Base-by-base conservation (phyloP, 2,888 invertebrate genomes). In the Aspidiotus rigidus region DNA sequence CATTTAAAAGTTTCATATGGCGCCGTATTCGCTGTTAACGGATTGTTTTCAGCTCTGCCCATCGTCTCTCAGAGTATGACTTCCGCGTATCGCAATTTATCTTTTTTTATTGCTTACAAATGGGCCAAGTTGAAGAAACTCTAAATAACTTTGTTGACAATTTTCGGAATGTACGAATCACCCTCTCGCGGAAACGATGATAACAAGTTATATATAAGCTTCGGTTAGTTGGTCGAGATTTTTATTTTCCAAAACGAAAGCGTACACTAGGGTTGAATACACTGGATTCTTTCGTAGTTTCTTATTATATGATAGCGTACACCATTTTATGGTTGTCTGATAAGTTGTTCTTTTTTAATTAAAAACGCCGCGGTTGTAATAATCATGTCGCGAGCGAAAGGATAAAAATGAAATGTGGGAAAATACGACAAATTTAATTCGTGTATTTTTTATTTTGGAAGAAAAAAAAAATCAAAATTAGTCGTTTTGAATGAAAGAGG, bases 61-160 rank as follows among this genome's bases (percentile, higher is more conserved):
- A 64, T 64, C 39, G 66, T 66, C 60, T 66, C 59, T 17, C 59
- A 44, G 59, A 28, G 28, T 28, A 28, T 28, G 28, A 66, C 66
- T 66, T 66, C 66, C 66, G 66, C 66, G 59, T 59, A 39, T 42
- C 57, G n/a, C 66, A 44, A 64, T 64, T 64, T 57, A 57, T 64
- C 57, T 64, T 64, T 64, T 60, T 66, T 66, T 66, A 66, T 66
- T 57, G 59, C 66, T 54, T 15, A 15, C 56, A 55, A 64, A 49
- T 59, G 53, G 59, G 66, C 44, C 16, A 66, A 66, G 44, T 49
- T 28, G 66, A 66, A 57, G 59, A 66, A 66, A 66, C 49, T 66
- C 59, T 66, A 59, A 42, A 62, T 44, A 66, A 66, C 66, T 66
- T 66, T 66, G 66, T 66, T 60, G 66, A 66, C 66, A 66, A 66